A percentile compares a stretch with the other conserved stretches of the same genome.
Conservation (phyloP, 1,140 invertebrate genomes). For the Drosophila novamexicana region DNA sequence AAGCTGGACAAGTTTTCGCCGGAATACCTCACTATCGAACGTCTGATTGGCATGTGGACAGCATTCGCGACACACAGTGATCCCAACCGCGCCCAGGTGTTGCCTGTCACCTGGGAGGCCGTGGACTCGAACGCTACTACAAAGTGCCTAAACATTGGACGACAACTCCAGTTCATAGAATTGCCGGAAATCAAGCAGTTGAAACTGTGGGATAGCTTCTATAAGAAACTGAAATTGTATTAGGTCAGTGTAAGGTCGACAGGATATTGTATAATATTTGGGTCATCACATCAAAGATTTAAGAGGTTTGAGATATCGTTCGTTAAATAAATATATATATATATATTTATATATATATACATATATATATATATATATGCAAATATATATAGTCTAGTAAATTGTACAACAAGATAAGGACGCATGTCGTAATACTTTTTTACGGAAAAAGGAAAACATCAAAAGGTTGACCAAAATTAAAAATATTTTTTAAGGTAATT, state of each 20-base stretch:
- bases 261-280: not conserved
- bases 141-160: slow-evolving; percentile 82
- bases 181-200: slow-evolving; percentile 82
- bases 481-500: no score
- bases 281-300: not conserved
- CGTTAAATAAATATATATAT: not conserved
- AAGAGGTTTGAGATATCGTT: not conserved
- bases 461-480: no score
- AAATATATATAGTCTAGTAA: not conserved
- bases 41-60: slow-evolving; percentile 82
- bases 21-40: slow-evolving; percentile 78
- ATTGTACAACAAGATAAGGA: not conserved
- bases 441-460: no score
- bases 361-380: no score
- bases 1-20: slow-evolving; percentile 73
- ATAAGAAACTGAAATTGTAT: slow-evolving; percentile 49
- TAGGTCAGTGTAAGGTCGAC: not conserved
- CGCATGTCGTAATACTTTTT: not conserved
- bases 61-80: slow-evolving; percentile 79
- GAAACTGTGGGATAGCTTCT: slow-evolving; percentile 83
- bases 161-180: slow-evolving; percentile 62
- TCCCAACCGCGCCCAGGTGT: slow-evolving; percentile 59
- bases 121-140: slow-evolving; percentile 33
- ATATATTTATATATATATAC: not conserved
- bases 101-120: slow-evolving; percentile 47